Conservation (phyloP, 2,888 invertebrate genomes). For the Oegoconia quadripuncta region DNA sequence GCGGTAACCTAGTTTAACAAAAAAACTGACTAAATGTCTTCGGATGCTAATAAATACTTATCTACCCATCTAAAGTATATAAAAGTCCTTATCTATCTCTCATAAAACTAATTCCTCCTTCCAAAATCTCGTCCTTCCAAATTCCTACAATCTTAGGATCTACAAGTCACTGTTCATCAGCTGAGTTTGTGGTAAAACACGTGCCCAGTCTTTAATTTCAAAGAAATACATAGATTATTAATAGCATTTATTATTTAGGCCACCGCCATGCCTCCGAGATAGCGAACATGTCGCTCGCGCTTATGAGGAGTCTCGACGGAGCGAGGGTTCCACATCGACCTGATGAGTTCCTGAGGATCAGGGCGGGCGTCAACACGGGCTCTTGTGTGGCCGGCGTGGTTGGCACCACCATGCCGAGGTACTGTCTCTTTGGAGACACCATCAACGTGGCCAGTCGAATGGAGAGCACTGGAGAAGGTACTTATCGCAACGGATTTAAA, state of each 20-base stretch:
- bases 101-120: no score
- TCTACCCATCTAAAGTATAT: no score
- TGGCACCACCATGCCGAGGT: conserved; percentile 81
- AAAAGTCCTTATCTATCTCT: no score
- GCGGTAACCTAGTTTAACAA: no score
- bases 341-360: conserved; percentile 63
- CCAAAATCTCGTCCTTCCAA: no score
- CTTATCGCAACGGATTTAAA: no score
- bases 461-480: conserved; percentile 80
- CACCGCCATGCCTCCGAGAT: conserved; percentile 80
- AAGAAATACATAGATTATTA: not conserved
- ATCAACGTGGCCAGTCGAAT: conserved; percentile 83
- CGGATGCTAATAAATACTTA: no score
- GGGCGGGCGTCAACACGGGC: conserved; percentile 81
- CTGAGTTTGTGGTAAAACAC: no score
- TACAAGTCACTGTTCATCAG: no score
- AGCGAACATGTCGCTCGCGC: conserved; percentile 79
- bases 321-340: conserved; percentile 78
- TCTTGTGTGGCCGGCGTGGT: conserved; percentile 83
- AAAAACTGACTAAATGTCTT: no score
- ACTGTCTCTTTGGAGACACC: conserved; percentile 81
- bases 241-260: conserved; percentile 41
- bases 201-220: no score
- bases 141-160: no score
- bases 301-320: conserved; percentile 70